These are phyloP conservation scores for Romanogobio albipinnatus DNA, from an alignment of 2,113 vertebrate genomes.

Conservation along the genomic window DNA sequence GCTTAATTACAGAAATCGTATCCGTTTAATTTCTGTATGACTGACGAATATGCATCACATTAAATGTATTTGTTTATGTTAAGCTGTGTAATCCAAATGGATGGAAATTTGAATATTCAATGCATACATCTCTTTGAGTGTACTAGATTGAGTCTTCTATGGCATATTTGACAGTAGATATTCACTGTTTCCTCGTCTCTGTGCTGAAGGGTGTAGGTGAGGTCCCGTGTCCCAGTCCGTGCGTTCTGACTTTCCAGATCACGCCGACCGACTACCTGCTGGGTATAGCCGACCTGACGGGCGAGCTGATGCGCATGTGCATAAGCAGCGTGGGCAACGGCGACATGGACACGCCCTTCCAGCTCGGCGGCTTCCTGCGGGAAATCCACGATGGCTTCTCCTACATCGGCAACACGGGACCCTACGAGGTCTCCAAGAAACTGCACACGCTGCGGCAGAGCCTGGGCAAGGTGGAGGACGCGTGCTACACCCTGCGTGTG, in stretches of 20 bases:
- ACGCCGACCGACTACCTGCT: slow-evolving; percentile 93
- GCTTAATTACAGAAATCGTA: too few relatives aligned
- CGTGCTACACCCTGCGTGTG: slow-evolving; percentile 91
- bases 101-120: too few relatives aligned
- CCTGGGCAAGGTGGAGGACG: slow-evolving; percentile 94
- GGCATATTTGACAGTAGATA: not conserved
- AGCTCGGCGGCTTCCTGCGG: slow-evolving; percentile 91
- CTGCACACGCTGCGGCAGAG: slow-evolving; percentile 93
- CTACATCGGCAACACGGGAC: slow-evolving; percentile 95
- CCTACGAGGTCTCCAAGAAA: slow-evolving; percentile 97
- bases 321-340: slow-evolving; percentile 96
- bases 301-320: slow-evolving; percentile 96
- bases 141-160: not conserved
- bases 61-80: too few relatives aligned
- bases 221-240: slow-evolving; percentile 56
- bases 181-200: not conserved
- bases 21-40: too few relatives aligned
- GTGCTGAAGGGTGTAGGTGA: slow-evolving; percentile 64
- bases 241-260: slow-evolving; percentile 81
- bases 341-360: slow-evolving; percentile 95
- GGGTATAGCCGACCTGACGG: slow-evolving; percentile 93
- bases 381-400: slow-evolving; percentile 96
- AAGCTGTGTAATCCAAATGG: too few relatives aligned
- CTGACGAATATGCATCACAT: too few relatives aligned
- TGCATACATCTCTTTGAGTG: too few relatives aligned